phyloP scores from a whole-genome alignment of 2,888 invertebrate species.

The Heliconius sara region DNA sequence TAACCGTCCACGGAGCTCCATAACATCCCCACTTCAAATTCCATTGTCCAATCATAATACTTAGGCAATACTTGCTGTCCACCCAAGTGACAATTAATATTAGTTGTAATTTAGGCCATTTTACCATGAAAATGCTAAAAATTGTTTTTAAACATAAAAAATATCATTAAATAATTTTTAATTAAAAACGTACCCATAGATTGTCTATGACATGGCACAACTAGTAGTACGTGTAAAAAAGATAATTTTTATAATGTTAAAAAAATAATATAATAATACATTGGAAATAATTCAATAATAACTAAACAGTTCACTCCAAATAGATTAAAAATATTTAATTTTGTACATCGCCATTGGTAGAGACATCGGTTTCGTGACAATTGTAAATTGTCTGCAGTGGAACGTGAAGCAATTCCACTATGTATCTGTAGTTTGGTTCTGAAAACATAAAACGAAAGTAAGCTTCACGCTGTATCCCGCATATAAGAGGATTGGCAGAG shows the following conservation, averaged over 20 bases:
- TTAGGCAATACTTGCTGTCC: conserved; percentile 61
- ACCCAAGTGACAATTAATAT: conserved; percentile 51
- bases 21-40: conserved; percentile 12
- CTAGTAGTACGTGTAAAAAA: conserved; percentile 41
- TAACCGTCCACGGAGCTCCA: background rate
- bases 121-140: conserved; percentile 38
- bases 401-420: conserved; percentile 94
- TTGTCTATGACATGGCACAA: conserved; percentile 45
- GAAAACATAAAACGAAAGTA: conserved; percentile 47
- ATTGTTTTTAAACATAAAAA: conserved; percentile 1
- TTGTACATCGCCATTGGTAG: conserved; percentile 68
- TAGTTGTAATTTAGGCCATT: conserved; percentile 56
- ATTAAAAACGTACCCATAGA: conserved; percentile 43
- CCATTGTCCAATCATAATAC: conserved; percentile 46
- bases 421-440: conserved; percentile 93
- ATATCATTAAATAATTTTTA: conserved; percentile 13
- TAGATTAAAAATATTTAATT: conserved; percentile 53
- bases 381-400: conserved; percentile 93
- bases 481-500: background rate
- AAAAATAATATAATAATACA: conserved; percentile 42
- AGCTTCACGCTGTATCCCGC: background rate
- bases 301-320: conserved; percentile 21
- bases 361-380: conserved; percentile 71
- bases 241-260: background rate
- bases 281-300: conserved; percentile 34